These are phyloP conservation scores for Cryptocephalus primarius DNA, from an alignment of 2,888 invertebrate genomes.

Conservation along the genomic window DNA sequence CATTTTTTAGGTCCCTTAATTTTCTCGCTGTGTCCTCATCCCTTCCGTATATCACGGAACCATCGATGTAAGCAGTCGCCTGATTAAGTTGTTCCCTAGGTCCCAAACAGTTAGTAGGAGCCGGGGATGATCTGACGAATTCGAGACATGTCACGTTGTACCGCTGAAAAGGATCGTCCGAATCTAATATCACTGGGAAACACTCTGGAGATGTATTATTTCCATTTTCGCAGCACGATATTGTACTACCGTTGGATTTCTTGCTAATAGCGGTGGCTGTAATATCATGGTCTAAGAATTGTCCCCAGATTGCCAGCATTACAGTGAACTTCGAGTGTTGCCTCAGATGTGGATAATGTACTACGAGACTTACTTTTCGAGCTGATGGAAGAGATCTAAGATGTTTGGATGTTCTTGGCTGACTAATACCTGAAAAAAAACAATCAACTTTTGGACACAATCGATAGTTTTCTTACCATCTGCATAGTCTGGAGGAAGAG, in stretches of 20 bases:
- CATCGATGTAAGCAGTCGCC: slow-evolving; percentile 73
- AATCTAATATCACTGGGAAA: slow-evolving; percentile 58
- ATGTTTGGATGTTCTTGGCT: slow-evolving; percentile 47
- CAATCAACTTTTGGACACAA: neutral
- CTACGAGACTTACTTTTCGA: slow-evolving; percentile 58
- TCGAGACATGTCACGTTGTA: slow-evolving; percentile 71
- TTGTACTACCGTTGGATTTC: slow-evolving; percentile 56
- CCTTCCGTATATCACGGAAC: slow-evolving; percentile 70
- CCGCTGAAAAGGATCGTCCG: slow-evolving; percentile 55
- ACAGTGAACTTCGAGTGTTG: slow-evolving; percentile 68
- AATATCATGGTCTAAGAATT: slow-evolving; percentile 80
- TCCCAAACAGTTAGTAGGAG: slow-evolving; percentile 65
- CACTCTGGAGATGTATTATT: slow-evolving; percentile 59
- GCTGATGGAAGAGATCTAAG: slow-evolving; percentile 58
- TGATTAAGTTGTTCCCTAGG: slow-evolving; percentile 79
- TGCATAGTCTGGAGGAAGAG: slow-evolving; percentile 62
- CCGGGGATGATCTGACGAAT: slow-evolving; percentile 72
- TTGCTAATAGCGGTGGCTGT: slow-evolving; percentile 72
- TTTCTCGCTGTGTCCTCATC: slow-evolving; percentile 38
- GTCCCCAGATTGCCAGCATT: slow-evolving; percentile 81
- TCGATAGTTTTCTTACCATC: slow-evolving; percentile 48
- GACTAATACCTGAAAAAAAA: slow-evolving; percentile 44
- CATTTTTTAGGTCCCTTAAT: slow-evolving; percentile 45
- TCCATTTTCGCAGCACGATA: slow-evolving; percentile 54
- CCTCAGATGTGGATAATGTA: slow-evolving; percentile 63